phyloP scores from a whole-genome alignment of 1,140 invertebrate species.

The Lineus longissimus region DNA sequence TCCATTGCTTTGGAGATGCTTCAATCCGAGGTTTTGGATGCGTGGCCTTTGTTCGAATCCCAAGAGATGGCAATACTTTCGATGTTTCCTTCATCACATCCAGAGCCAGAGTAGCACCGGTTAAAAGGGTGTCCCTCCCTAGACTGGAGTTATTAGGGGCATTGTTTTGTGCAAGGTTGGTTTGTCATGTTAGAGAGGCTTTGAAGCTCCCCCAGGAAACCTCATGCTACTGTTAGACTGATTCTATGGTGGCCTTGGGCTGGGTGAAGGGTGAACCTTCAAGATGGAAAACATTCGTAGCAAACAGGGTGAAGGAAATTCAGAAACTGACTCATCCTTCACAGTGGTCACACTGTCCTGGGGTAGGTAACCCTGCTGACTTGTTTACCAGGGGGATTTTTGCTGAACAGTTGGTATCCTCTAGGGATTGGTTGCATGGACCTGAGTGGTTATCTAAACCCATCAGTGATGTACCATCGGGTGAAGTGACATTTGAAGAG shows the following conservation, averaged over 20 bases:
- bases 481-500: no score
- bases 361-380: conserved; percentile 21
- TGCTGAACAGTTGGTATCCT: neutral
- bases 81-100: no score
- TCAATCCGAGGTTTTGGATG: no score
- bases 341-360: conserved; percentile 16
- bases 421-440: neutral
- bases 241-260: conserved; percentile 7
- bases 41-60: no score
- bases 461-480: no score
- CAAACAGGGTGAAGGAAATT: conserved; percentile 5
- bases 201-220: neutral
- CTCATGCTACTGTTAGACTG: conserved; percentile 6
- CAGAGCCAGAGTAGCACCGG: no score
- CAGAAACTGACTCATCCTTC: neutral
- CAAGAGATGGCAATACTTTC: no score
- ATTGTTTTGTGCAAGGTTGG: neutral
- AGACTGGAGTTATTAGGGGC: no score
- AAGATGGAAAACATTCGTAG: conserved; percentile 17
- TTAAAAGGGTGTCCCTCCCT: no score
- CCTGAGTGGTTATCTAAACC: neutral
- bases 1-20: no score
- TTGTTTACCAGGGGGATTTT: conserved; percentile 9
- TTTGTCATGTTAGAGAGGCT: neutral
- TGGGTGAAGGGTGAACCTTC: conserved; percentile 13